Conservation (phyloP, 2,113 vertebrate species). For the Nymphicus hollandicus region DNA sequence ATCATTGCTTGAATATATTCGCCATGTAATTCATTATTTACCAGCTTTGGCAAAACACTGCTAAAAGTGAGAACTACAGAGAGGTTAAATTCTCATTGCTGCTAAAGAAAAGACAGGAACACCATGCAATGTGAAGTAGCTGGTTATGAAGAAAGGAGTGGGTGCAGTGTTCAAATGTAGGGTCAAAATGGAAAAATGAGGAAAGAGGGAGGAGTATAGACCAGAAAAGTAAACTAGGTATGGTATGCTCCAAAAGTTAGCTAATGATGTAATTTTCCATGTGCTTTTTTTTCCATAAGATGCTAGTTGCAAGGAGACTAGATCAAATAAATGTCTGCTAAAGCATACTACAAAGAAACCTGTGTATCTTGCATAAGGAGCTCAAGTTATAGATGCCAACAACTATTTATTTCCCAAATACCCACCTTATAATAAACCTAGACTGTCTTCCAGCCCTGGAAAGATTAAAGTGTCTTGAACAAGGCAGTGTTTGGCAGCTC, state of each 20-base stretch:
- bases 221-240: neutral
- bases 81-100: neutral
- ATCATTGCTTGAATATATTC: neutral
- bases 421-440: neutral
- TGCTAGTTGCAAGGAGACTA: neutral
- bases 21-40: constrained; percentile 1
- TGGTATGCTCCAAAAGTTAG: neutral
- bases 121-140: neutral
- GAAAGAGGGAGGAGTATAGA: neutral
- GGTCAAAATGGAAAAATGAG: neutral
- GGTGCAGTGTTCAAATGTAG: neutral
- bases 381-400: neutral
- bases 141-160: neutral
- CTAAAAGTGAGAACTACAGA: neutral
- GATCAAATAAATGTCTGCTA: neutral
- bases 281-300: neutral
- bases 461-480: neutral
- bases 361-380: neutral
- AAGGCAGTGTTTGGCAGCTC: neutral
- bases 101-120: neutral
- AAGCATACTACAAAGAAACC: neutral
- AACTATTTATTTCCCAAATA: neutral
- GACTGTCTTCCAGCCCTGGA: neutral
- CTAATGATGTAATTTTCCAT: constrained; percentile 57
- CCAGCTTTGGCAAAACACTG: neutral